phyloP scores from a whole-genome alignment of 2,797 vertebrate genomes.

The Chromobotia macracanthus region DNA sequence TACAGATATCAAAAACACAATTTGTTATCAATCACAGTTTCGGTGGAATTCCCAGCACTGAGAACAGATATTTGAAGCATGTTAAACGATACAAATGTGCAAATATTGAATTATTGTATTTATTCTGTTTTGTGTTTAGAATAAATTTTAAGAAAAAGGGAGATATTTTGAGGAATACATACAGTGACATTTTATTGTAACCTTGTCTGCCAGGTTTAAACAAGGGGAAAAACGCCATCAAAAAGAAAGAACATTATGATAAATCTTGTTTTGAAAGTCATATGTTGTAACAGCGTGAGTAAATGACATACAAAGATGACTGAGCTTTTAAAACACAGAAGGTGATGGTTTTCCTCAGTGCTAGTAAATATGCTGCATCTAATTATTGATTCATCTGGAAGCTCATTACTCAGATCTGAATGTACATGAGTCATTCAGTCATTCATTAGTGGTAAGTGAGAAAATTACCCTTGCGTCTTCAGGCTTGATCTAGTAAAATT shows the following conservation, averaged over 20 bases:
- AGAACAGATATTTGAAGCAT: conserved; percentile 8
- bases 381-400: conserved; percentile 49
- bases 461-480: conserved; percentile 39
- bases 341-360: conserved; percentile 39
- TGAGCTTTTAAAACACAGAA: conserved; percentile 16
- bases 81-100: conserved; percentile 34
- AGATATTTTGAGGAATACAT: too few relatives aligned
- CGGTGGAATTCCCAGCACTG: conserved; percentile 21
- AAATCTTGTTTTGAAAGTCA: too few relatives aligned
- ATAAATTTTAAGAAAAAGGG: neutral
- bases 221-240: too few relatives aligned
- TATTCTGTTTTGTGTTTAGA: neutral
- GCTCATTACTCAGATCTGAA: conserved; percentile 53
- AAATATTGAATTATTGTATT: neutral
- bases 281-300: too few relatives aligned
- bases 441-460: conserved; percentile 51
- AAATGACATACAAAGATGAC: neutral
- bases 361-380: conserved; percentile 42
- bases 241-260: too few relatives aligned
- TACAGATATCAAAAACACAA: conserved; percentile 40
- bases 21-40: conserved; percentile 43
- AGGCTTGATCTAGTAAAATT: conserved; percentile 27
- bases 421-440: conserved; percentile 48
- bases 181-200: too few relatives aligned
- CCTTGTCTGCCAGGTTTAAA: too few relatives aligned